Base-by-base conservation (phyloP, 2,888 invertebrate genomes). In the Torymus auratus region DNA sequence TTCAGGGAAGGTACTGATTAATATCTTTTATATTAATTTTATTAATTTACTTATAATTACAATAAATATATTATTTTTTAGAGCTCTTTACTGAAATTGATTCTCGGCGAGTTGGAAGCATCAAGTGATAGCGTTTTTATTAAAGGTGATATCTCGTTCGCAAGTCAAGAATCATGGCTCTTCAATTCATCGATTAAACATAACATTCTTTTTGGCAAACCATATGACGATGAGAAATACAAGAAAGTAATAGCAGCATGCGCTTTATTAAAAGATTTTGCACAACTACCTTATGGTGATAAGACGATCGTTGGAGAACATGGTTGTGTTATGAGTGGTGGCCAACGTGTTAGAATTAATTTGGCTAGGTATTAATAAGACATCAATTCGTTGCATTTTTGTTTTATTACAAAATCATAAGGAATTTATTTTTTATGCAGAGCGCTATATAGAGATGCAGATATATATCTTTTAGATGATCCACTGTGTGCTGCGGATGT, bases 151-250 rank as follows among this genome's bases (percentile, higher is more conserved):
- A 87, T 95, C 12, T 92, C 94, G 0, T 97, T 96, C 88, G 94
- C 95, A 1, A 94, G 95, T 71, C 96, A 96, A 91, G 95, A 96
- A 85, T 94, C 97, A 0, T 97, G 97, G 96, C 90, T 95, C 2
- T 95, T 95, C 84, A 92, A 93, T 0, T 94, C 93, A 1, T 94
- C 95, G 1, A 93, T 97, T 2, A 92, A 94, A 64, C 94, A 96
- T 86, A 97, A 97, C 87, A 95, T 97, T 82, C 91, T 96, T 13
- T 96, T 97, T 88, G 96, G 96, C 0, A 91, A 93, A 83, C 92
- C 93, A 0, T 94, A 92, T 85, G 92, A 94, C 82, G 91, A 92
- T 78, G 87, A 91, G n/a, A 91, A 92, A 17, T 94, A 94, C 86
- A 87, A 60, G 3, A 62, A 88, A 71, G 93, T 94, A 2, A 92